Evolutionary conservation across 1,140 invertebrate genomes (phyloP).

Genomic region (Rhagoletis zephyria): DNA sequence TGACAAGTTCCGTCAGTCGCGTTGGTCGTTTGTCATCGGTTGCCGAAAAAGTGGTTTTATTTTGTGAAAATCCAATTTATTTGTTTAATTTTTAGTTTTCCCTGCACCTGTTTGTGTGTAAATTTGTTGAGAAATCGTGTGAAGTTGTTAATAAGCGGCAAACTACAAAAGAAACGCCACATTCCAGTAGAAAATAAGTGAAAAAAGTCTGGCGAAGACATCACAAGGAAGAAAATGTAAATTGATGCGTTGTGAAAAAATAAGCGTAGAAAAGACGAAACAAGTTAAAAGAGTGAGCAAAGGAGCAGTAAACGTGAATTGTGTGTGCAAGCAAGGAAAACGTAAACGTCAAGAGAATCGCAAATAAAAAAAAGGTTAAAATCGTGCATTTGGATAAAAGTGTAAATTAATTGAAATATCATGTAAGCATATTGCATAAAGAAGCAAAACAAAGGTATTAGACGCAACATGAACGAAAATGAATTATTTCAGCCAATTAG

Average conservation of each 20-base stretch:
- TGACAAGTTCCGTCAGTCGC: slow-evolving; percentile 42
- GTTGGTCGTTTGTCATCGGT: slow-evolving; percentile 48
- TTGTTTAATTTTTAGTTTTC: slow-evolving; percentile 50
- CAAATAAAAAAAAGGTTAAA: slow-evolving; percentile 10
- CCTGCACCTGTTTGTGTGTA: slow-evolving; percentile 44
- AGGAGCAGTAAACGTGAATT: slow-evolving; percentile 36
- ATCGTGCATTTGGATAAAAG: slow-evolving; percentile 17
- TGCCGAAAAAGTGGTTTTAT: slow-evolving; percentile 44
- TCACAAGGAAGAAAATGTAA: slow-evolving; percentile 53
- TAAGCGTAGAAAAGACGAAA: slow-evolving; percentile 54
- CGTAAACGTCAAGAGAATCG: slow-evolving; percentile 22
- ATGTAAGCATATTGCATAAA: slow-evolving; percentile 37
- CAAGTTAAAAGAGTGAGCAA: slow-evolving; percentile 43
- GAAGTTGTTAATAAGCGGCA: neutral
- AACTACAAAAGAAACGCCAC: slow-evolving; percentile 23
- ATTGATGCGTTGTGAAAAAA: slow-evolving; percentile 58
- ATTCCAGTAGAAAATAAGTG: slow-evolving; percentile 53
- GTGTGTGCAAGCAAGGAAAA: slow-evolving; percentile 26
- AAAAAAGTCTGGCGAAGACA: slow-evolving; percentile 1
- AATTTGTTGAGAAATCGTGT: slow-evolving; percentile 1
- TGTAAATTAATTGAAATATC: slow-evolving; percentile 13
- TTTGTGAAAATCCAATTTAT: slow-evolving; percentile 53
- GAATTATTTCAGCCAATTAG: too few relatives aligned
- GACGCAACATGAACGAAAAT: too few relatives aligned
- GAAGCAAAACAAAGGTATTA: neutral